A percentile compares a stretch with the other conserved stretches of the same genome.
Conservation (phyloP, 2,797 vertebrate species). For the Myotis pilosus region DNA sequence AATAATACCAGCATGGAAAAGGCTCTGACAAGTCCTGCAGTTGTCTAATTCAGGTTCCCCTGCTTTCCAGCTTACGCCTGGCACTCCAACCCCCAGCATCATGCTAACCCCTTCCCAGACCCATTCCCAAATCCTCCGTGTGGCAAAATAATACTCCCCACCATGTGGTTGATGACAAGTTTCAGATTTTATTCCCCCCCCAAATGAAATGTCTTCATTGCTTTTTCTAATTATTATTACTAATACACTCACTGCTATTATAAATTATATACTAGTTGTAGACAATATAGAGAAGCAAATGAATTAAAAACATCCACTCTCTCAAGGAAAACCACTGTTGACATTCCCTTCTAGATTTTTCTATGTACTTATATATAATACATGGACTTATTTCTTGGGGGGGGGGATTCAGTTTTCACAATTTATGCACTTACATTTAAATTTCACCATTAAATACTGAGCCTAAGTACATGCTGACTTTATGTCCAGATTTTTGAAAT, state of each 20-base stretch:
- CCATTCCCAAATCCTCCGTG: background rate
- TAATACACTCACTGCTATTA: background rate
- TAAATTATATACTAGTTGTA: background rate
- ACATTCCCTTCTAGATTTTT: background rate
- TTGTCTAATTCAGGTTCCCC: background rate
- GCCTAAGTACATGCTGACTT: background rate
- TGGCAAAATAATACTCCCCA: background rate
- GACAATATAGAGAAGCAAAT: background rate
- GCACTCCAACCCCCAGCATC: background rate
- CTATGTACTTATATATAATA: background rate
- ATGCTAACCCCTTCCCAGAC: background rate
- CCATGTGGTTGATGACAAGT: background rate
- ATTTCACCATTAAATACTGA: background rate
- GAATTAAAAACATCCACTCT: background rate
- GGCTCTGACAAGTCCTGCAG: background rate
- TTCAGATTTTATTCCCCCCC: background rate
- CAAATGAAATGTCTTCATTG: background rate
- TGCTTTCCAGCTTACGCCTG: too few species aligned
- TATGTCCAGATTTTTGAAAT: background rate
- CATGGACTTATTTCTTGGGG: background rate
- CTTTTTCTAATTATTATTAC: background rate
- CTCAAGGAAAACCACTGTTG: background rate
- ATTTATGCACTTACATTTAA: background rate
- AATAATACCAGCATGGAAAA: rapidly evolving
- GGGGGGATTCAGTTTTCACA: background rate